These are phyloP conservation scores for Machimus atricapillus DNA, from an alignment of 2,888 invertebrate species.

Conservation along the genomic window DNA sequence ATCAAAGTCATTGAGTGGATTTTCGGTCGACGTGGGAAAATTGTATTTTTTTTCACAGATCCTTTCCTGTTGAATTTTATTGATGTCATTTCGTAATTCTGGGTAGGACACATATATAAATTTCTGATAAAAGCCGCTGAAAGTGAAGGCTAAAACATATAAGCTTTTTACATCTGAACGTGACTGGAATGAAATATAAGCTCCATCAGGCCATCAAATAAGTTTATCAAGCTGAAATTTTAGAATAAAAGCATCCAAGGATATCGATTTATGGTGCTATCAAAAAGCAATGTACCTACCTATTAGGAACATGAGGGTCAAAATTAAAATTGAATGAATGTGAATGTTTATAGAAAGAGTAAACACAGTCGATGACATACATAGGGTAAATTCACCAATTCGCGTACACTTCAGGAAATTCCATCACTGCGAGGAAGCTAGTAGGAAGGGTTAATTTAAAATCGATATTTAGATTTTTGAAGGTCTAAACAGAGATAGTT, in stretches of 20 bases:
- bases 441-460: too few relatives aligned
- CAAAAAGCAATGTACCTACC: neutral
- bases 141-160: neutral
- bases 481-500: too few relatives aligned
- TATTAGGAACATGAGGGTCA: neutral
- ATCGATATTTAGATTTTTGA: too few relatives aligned
- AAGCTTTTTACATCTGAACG: neutral
- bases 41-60: neutral
- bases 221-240: neutral
- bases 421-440: too few relatives aligned
- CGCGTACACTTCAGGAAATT: too few relatives aligned
- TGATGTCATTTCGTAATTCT: neutral
- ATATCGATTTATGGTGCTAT: neutral
- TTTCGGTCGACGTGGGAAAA: neutral
- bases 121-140: neutral
- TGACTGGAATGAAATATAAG: neutral
- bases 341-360: neutral
- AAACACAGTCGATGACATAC: too few relatives aligned
- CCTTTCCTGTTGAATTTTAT: neutral
- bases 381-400: too few relatives aligned
- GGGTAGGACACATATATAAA: neutral
- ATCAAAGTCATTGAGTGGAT: neutral
- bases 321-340: neutral
- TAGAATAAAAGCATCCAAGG: neutral
- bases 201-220: neutral